Evolutionary conservation across 2,888 invertebrate genomes (phyloP), one percentile per base, ranked within the genome.

Genomic region (Cloeon dipterum): DNA sequence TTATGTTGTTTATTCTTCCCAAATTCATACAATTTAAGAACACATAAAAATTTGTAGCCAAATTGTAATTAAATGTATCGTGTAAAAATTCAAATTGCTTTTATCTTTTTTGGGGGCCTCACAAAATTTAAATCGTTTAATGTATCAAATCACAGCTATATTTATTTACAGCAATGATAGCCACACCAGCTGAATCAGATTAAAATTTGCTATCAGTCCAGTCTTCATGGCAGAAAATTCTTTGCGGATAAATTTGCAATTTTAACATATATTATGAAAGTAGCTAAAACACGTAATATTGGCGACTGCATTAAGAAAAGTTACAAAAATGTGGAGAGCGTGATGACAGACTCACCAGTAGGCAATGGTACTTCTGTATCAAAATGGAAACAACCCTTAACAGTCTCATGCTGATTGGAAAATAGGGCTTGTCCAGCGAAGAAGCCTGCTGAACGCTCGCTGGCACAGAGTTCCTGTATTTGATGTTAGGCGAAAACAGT

Each of bases 401-500:
- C 34, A 98, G 67, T 36, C 96, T 66, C 78, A 96, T 88, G 50
- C 91, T 88, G 49, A 96, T 88, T 2, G 94, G 91, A 62, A 91
- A 96, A 60, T 86, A 88, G 0, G 94, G 94, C 43, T 89, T 82
- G 53, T 93, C 93, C 34, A 71, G 64, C 17, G 73, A 63, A 7
- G 69, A 66, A 17, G 70, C 65, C 45, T 70, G 69, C 48, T 69
- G 68, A 38, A 66, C 60, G 45, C 66, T 68, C 21, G 63, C 62
- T 42, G 67, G 68, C 39, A 61, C 54, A 16, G 58, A 57, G 42
- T 64, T 64, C 34, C 88, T 73, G 58, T 88, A 89, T 53, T 96
- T 96, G n/a, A 96, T 82, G 55, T 93, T 96, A 10, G 96, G 96
- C 18, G 96, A 96, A 56, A 98, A 96, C 41, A 98, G 62, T 56